Evolutionary conservation across 2,113 vertebrate genomes (phyloP).

Genomic region (Hypocryptadius cinnamomeus): DNA sequence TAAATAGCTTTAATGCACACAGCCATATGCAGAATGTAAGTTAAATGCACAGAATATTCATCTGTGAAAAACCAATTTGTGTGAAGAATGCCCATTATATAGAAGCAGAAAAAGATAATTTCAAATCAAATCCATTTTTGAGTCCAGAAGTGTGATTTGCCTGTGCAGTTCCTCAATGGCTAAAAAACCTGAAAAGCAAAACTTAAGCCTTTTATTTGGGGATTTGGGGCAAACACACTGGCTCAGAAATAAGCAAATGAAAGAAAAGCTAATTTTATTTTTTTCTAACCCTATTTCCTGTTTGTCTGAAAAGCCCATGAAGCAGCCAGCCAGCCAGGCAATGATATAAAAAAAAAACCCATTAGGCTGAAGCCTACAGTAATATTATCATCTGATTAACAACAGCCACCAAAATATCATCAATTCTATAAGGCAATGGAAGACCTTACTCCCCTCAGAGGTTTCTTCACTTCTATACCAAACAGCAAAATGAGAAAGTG

Average conservation of each 20-base stretch:
- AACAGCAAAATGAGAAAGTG: neutral
- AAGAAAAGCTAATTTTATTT: neutral
- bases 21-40: neutral
- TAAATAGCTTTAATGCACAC: neutral
- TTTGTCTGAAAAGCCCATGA: neutral
- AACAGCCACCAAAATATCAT: neutral
- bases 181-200: neutral
- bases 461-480: neutral
- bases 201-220: neutral
- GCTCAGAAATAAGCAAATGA: neutral
- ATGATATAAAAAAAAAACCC: neutral
- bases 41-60: neutral
- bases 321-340: neutral
- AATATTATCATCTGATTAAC: neutral
- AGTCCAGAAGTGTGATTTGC: neutral
- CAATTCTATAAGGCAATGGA: neutral
- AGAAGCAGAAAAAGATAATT: neutral
- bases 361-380: neutral
- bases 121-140: neutral
- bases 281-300: neutral
- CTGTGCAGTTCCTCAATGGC: neutral
- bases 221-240: neutral
- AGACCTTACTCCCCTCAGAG: neutral
- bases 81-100: neutral
- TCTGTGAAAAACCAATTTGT: neutral